phyloP scores from a whole-genome alignment of 2,113 vertebrate genomes.

The Pantherophis guttatus region DNA sequence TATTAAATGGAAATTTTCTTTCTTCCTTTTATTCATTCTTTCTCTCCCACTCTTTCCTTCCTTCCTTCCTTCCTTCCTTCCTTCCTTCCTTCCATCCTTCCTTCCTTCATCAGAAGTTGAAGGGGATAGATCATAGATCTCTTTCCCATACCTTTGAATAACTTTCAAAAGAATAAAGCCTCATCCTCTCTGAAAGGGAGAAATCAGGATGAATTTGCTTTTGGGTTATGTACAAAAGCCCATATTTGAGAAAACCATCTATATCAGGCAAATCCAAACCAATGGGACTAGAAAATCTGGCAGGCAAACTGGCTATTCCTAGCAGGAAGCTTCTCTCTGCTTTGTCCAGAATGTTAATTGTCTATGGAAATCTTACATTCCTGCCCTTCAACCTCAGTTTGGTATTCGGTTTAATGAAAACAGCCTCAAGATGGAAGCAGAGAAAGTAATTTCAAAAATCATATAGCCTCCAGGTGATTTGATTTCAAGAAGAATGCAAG shows the following conservation, averaged over 20 bases:
- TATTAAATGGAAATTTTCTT: neutral
- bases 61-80: neutral
- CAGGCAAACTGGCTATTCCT: neutral
- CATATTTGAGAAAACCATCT: neutral
- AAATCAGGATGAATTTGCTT: neutral
- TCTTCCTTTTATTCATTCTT: too few species aligned
- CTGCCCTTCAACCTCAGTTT: constrained; percentile 11
- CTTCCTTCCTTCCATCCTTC: accelerated
- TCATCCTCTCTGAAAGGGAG: neutral
- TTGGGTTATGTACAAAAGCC: neutral
- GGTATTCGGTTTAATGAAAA: constrained; percentile 20
- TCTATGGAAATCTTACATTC: constrained; percentile 34
- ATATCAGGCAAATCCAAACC: neutral
- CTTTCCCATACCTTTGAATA: neutral
- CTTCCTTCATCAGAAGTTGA: neutral
- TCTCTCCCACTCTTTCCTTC: too few species aligned
- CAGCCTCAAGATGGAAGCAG: constrained; percentile 11
- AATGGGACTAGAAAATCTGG: neutral
- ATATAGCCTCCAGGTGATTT: neutral
- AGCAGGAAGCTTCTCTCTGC: neutral
- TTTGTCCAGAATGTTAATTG: constrained; percentile 14
- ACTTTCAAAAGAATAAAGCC: neutral
- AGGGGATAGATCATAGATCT: neutral
- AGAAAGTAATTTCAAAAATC: constrained; percentile 40
- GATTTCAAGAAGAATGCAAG: constrained; percentile 12